Evolutionary conservation across 2,888 invertebrate species (phyloP).

Genomic region (Macaria liturata): DNA sequence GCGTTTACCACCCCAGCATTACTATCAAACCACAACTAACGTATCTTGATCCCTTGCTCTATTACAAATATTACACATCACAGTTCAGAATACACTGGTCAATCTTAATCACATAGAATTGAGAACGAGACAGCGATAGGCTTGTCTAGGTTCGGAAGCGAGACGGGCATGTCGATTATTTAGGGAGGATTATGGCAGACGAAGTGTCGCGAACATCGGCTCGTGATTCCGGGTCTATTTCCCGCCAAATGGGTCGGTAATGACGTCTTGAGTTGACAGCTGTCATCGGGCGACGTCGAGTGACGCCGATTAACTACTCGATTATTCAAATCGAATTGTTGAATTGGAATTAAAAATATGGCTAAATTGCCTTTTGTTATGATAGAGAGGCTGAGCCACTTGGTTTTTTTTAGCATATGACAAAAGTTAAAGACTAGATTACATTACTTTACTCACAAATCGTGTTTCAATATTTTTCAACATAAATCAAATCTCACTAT

Average conservation of each 20-base stretch:
- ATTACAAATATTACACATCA: conserved; percentile 8
- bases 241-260: conserved; percentile 54
- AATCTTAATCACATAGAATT: conserved; percentile 56
- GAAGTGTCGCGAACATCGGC: conserved; percentile 57
- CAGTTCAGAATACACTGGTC: conserved; percentile 25
- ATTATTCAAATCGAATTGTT: conserved; percentile 31
- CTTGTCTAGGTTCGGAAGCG: conserved; percentile 28
- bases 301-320: conserved; percentile 39
- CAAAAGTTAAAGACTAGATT: no score
- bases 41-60: conserved; percentile 15
- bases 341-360: conserved; percentile 8
- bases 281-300: conserved; percentile 47
- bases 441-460: no score
- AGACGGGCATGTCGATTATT: conserved; percentile 47
- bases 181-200: conserved; percentile 56
- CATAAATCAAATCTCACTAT: no score
- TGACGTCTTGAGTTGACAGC: conserved; percentile 72
- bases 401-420: no score
- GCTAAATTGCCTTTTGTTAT: background rate
- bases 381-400: no score
- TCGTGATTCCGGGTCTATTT: conserved; percentile 51
- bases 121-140: conserved; percentile 48
- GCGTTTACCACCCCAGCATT: conserved; percentile 33
- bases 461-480: no score
- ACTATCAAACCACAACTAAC: conserved; percentile 21